Base-by-base conservation (phyloP, 1,140 invertebrate genomes). In the Armadillidium nasatum region DNA sequence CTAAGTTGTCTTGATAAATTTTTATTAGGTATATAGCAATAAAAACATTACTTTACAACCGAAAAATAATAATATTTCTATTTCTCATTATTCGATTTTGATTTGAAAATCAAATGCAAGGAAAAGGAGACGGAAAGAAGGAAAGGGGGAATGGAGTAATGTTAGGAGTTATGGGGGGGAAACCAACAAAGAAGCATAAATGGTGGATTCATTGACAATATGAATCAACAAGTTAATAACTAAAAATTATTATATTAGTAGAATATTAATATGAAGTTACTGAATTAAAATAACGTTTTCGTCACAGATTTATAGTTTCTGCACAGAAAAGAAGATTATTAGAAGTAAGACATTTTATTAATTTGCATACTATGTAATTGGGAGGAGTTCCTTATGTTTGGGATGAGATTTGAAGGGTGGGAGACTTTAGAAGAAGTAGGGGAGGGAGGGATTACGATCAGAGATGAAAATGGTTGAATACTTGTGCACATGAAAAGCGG, bases 381-480 rank as follows among this genome's bases (percentile, higher is more conserved):
- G 50, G 50, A 60, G 50, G 50, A 60, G 50, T 60, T 13, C 50
- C 50, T 60, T 60, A 60, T 7, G 19, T 33, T 33, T 6, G 33
- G 33, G 33, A 33, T 33, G 33, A 33, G 33, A 33, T 33, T 33
- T 33, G 33, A 33, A 33, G 33, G 33, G 33, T 33, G 33, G 33
- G 33, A 33, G 33, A 33, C 50, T 60, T 60, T 15, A 13, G 50
- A 7, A 50, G 46, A 10, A 19, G 11, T 7, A 15, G 50, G 50
- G 50, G 7, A 60, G 50, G 50, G 50, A 60, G 50, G 50, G 50
- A 19, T 15, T 19, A 15, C 11, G 19, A 13, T 60, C 50, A 7
- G 50, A 60, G 50, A 60, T 60, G 50, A 60, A 60, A 19, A 60
- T 60, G 50, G 50, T 60, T 60, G 50, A 19, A 60, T 60, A 60